Percentiles rank a stretch among this genome's conserved stretches.
phyloP scores from a whole-genome alignment of 1,140 invertebrate species.

The Lerema accius region DNA sequence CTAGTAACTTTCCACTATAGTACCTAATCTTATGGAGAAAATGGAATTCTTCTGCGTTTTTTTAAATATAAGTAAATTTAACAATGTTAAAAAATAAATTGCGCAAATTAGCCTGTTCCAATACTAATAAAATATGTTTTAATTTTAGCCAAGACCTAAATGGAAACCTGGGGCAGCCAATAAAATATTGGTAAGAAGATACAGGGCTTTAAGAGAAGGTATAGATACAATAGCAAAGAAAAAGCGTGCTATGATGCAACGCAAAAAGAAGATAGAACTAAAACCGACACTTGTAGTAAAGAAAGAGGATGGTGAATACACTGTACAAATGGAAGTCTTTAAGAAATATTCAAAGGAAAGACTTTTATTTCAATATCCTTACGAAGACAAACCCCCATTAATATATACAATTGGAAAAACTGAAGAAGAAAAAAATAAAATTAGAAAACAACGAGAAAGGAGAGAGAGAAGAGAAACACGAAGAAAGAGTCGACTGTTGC shows the following conservation, averaged over 20 bases:
- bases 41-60: too few relatives aligned
- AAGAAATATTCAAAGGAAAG: slow-evolving; percentile 75
- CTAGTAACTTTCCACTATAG: too few relatives aligned
- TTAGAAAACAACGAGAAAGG: slow-evolving; percentile 62
- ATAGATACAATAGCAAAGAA: slow-evolving; percentile 69
- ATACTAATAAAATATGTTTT: background rate
- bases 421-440: slow-evolving; percentile 65
- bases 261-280: slow-evolving; percentile 72
- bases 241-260: slow-evolving; percentile 68
- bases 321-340: slow-evolving; percentile 76
- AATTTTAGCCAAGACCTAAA: slow-evolving; percentile 62
- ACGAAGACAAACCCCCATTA: slow-evolving; percentile 71
- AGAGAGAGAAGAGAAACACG: slow-evolving; percentile 67
- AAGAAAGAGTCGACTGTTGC: slow-evolving; percentile 65
- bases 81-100: too few relatives aligned
- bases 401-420: slow-evolving; percentile 75
- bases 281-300: slow-evolving; percentile 70
- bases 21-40: too few relatives aligned
- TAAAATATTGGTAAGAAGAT: slow-evolving; percentile 65
- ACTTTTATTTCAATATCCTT: slow-evolving; percentile 69
- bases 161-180: slow-evolving; percentile 70
- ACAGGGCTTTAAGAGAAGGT: slow-evolving; percentile 64
- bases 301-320: slow-evolving; percentile 72
- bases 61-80: too few relatives aligned
- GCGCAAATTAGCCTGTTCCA: too few relatives aligned